These are phyloP conservation scores for Streptopelia turtur DNA, from an alignment of 2,797 vertebrate genomes.

Conservation along the genomic window DNA sequence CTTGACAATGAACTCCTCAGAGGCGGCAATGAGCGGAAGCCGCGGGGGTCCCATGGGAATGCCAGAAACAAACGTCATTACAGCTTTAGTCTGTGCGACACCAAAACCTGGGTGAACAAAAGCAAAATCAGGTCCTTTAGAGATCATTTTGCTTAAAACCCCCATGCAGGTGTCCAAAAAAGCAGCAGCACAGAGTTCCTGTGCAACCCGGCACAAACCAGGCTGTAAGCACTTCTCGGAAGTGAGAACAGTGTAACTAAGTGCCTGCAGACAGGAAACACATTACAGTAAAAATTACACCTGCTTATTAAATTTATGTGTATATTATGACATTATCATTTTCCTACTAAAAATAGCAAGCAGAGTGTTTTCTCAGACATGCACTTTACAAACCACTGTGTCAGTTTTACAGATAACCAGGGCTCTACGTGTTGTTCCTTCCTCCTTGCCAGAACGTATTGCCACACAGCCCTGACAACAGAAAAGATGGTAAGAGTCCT, in stretches of 20 bases:
- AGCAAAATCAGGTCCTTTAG: background rate
- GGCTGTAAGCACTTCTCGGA: background rate
- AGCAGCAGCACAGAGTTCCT: background rate
- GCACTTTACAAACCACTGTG: background rate
- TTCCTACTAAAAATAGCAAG: background rate
- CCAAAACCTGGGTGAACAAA: conserved; percentile 84
- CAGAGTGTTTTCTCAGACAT: background rate
- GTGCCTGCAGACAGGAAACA: background rate
- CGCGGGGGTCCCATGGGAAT: conserved; percentile 91
- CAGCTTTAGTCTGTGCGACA: conserved; percentile 89
- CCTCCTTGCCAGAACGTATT: background rate
- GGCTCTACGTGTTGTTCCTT: background rate
- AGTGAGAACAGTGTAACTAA: background rate
- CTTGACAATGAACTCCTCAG: conserved; percentile 29
- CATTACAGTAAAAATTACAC: background rate
- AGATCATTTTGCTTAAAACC: background rate
- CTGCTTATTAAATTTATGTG: background rate
- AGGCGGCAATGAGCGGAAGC: conserved; percentile 82
- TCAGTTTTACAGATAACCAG: background rate
- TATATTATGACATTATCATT: background rate
- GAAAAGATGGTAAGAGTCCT: background rate
- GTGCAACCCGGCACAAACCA: background rate
- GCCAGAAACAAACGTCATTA: conserved; percentile 89
- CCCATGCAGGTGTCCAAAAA: background rate
- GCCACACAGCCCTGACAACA: background rate